Evolutionary conservation across 2,797 vertebrate genomes (phyloP).

Genomic region (Taeniopygia guttata): DNA sequence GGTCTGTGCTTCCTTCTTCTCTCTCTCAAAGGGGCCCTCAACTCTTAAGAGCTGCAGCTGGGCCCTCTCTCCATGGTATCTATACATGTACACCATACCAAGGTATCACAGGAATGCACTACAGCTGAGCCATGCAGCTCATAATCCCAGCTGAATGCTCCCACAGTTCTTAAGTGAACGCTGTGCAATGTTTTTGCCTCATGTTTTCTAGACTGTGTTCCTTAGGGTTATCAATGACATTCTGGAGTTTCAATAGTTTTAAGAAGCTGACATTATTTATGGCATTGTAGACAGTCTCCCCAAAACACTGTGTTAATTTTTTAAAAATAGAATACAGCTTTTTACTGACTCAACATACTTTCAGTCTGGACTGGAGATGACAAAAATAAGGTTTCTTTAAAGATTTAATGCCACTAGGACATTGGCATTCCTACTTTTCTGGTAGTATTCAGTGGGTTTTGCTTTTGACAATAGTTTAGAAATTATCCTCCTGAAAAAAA

Average conservation of each 20-base stretch:
- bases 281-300: background rate
- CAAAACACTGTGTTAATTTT: background rate
- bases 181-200: background rate
- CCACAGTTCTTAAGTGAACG: background rate
- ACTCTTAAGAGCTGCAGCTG: background rate
- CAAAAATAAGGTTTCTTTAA: background rate
- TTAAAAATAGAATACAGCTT: background rate
- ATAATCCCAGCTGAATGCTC: background rate
- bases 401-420: background rate
- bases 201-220: background rate
- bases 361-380: background rate
- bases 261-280: background rate
- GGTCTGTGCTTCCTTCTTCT: background rate
- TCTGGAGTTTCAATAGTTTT: background rate
- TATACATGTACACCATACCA: background rate
- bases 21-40: background rate
- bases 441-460: background rate
- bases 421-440: background rate
- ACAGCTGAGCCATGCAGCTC: background rate
- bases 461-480: background rate
- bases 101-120: background rate
- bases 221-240: background rate
- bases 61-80: background rate
- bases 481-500: background rate
- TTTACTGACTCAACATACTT: background rate